Conservation (phyloP, 1,140 invertebrate species). For the Cydia splendana region DNA sequence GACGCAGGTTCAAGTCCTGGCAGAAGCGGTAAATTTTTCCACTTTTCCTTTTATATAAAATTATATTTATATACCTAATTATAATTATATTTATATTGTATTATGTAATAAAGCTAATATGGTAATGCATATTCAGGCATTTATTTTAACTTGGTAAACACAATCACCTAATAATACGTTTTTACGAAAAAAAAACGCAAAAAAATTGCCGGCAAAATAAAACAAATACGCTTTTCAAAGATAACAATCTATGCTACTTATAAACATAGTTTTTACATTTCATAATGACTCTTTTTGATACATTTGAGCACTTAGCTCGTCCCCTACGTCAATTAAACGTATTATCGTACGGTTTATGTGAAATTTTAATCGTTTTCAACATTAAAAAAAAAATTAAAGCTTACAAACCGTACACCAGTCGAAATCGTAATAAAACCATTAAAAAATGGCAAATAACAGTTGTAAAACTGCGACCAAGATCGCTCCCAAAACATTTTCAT, state of each 20-base stretch:
- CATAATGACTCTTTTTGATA: constrained; percentile 17
- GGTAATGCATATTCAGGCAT: no score
- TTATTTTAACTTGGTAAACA: no score
- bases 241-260: neutral
- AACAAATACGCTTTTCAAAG: neutral
- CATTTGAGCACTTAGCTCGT: neutral
- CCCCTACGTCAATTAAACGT: neutral
- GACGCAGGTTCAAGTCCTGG: no score
- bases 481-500: constrained; percentile 34
- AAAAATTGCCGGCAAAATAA: neutral
- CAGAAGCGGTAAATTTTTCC: no score
- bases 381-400: constrained; percentile 22
- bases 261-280: neutral
- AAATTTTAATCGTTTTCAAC: neutral
- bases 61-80: no score
- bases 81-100: no score
- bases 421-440: constrained; percentile 33
- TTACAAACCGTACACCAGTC: constrained; percentile 15
- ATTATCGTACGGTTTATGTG: neutral
- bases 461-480: constrained; percentile 36
- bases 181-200: no score
- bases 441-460: constrained; percentile 34
- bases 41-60: no score
- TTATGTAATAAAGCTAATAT: no score
- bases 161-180: no score